These are phyloP conservation scores for Lamprologus speciosus DNA, from an alignment of 2,113 vertebrate species.

Conservation along the genomic window DNA sequence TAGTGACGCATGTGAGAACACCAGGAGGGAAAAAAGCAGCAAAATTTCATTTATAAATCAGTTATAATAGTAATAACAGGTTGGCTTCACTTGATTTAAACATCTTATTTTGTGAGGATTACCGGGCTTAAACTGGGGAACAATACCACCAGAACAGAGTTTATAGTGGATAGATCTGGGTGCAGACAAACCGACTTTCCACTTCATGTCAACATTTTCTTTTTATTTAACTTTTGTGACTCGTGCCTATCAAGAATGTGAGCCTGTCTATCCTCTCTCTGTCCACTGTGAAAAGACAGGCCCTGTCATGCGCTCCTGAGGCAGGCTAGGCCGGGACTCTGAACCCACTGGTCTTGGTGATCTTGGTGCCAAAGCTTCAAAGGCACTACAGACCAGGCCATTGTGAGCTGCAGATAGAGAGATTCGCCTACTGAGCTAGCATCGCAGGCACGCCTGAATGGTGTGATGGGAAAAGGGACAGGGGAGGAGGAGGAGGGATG, in stretches of 20 bases:
- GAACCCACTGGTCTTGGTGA: background rate
- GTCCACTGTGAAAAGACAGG: background rate
- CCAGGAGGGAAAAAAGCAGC: accelerated
- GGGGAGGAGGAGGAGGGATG: slow-evolving; percentile 20
- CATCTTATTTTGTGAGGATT: background rate
- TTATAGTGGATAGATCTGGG: background rate
- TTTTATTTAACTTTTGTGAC: background rate
- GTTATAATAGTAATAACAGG: background rate
- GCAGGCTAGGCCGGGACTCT: background rate
- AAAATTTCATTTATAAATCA: background rate
- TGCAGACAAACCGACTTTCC: background rate
- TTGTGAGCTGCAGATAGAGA: slow-evolving; percentile 42
- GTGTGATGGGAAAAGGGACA: background rate
- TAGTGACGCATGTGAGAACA: background rate
- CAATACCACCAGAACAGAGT: background rate
- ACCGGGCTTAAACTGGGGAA: accelerated
- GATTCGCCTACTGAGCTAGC: background rate
- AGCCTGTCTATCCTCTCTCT: slow-evolving; percentile 6
- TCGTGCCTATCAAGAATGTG: background rate
- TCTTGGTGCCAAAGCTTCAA: slow-evolving; percentile 36
- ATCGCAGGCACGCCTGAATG: slow-evolving; percentile 26
- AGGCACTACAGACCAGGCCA: slow-evolving; percentile 42
- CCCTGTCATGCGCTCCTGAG: slow-evolving; percentile 1
- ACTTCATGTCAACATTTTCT: background rate
- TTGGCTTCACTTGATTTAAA: background rate